Conservation (phyloP, 2,888 invertebrate species). For the Cheilosia vulpina region DNA sequence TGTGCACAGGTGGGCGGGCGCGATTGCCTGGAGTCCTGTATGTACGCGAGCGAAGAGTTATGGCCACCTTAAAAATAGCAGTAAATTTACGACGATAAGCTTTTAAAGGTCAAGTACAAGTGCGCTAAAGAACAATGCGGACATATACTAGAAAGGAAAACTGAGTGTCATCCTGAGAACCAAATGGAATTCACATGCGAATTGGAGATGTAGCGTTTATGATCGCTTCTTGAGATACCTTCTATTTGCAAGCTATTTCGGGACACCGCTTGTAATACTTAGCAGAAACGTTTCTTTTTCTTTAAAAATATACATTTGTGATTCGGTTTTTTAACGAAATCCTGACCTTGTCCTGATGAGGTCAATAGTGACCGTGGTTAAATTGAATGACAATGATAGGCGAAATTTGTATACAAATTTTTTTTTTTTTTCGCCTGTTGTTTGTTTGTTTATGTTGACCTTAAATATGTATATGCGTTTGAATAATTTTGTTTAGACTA, state of each 20-base stretch:
- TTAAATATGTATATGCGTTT: constrained; percentile 28
- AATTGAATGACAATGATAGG: constrained; percentile 30
- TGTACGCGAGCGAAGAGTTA: constrained; percentile 23
- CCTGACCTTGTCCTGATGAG: constrained; percentile 71
- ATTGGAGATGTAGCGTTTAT: constrained; percentile 23
- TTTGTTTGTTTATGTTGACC: constrained; percentile 27
- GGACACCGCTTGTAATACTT: constrained; percentile 56
- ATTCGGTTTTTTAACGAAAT: constrained; percentile 32
- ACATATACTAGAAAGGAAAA: constrained; percentile 28
- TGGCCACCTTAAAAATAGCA: constrained; percentile 45
- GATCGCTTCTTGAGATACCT: constrained; percentile 27
- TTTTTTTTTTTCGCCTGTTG: not conserved
- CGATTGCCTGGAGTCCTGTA: constrained; percentile 29
- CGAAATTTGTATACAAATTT: not conserved
- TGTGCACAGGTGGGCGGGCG: constrained; percentile 20
- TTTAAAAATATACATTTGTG: not conserved
- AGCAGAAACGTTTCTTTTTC: constrained; percentile 24
- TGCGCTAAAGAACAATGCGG: constrained; percentile 39
- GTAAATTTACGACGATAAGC: constrained; percentile 51
- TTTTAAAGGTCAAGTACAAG: constrained; percentile 63
- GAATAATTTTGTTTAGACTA: constrained; percentile 28
- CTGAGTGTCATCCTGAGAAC: constrained; percentile 16
- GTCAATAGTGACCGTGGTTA: constrained; percentile 54
- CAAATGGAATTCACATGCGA: constrained; percentile 9
- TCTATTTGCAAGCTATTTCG: constrained; percentile 37